A percentile compares a stretch with the other conserved stretches of the same genome.
phyloP scores from a whole-genome alignment of 2,113 vertebrate species.

The Trinectes maculatus region DNA sequence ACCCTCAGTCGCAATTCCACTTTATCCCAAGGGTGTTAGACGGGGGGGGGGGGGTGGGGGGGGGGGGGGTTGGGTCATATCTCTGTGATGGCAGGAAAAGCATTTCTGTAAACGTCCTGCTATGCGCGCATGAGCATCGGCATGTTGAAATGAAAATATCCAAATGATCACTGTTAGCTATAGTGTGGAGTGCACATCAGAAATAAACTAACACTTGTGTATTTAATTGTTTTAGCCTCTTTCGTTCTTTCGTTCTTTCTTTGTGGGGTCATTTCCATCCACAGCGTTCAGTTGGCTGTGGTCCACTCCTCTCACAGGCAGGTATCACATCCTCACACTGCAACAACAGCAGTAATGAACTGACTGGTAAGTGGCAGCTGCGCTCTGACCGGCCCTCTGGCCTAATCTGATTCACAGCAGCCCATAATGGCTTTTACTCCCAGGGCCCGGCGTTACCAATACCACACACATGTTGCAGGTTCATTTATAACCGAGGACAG shows the following conservation, averaged over 20 bases:
- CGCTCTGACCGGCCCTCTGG: constrained; percentile 38
- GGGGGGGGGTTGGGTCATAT: not conserved
- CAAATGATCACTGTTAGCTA: constrained; percentile 1
- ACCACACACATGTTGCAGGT: constrained; percentile 66
- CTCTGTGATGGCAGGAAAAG: no score
- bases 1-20: not conserved
- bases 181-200: constrained; percentile 12
- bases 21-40: constrained; percentile 3
- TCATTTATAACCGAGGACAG: constrained; percentile 74
- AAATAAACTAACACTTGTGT: no score
- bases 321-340: constrained; percentile 33
- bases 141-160: not conserved
- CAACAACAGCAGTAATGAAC: constrained; percentile 63
- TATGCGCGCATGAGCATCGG: not conserved
- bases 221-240: no score
- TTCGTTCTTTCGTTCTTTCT: constrained; percentile 1
- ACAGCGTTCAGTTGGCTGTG: not conserved
- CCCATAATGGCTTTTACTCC: constrained; percentile 61
- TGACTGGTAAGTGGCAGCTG: constrained; percentile 58
- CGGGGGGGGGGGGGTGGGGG: not conserved
- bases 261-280: constrained; percentile 9
- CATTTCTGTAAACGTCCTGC: no score
- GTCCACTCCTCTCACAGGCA: constrained; percentile 12
- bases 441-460: constrained; percentile 30
- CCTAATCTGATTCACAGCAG: constrained; percentile 61